These are phyloP conservation scores for Siniperca knerii DNA, from an alignment of 2,113 vertebrate genomes.

Conservation along the genomic window DNA sequence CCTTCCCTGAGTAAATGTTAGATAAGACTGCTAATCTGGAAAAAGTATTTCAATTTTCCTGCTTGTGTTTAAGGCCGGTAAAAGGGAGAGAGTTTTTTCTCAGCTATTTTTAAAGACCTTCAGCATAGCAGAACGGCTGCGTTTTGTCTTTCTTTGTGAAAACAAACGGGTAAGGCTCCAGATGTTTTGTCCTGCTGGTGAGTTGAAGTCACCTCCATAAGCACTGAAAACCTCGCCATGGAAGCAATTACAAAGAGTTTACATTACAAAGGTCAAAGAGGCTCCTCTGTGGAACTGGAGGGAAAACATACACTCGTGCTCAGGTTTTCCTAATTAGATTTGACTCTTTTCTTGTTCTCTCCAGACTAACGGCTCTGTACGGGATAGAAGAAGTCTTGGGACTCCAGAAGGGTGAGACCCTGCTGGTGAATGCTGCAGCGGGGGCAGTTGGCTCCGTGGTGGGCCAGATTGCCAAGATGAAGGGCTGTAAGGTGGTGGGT, in stretches of 20 bases:
- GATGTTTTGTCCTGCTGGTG: slow-evolving; percentile 25
- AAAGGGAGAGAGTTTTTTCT: not conserved
- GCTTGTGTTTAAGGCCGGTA: not conserved
- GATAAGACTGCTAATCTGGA: not conserved
- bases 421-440: slow-evolving; percentile 90
- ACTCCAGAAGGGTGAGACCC: slow-evolving; percentile 86
- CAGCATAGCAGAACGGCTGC: not conserved
- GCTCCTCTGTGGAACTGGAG: not conserved
- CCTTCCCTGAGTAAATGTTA: not conserved
- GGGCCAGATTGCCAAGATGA: slow-evolving; percentile 91
- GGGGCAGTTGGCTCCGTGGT: slow-evolving; percentile 91
- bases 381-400: slow-evolving; percentile 88
- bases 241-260: slow-evolving; percentile 20
- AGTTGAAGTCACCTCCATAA: not conserved
- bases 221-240: not conserved
- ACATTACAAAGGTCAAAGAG: not conserved
- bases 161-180: slow-evolving; percentile 28
- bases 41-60: not conserved
- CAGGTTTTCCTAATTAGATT: not conserved
- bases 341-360: not conserved
- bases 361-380: slow-evolving; percentile 89
- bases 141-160: slow-evolving; percentile 14
- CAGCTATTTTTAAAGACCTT: not conserved
- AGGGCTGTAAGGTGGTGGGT: slow-evolving; percentile 91
- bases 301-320: not conserved